Evolutionary conservation across 2,113 vertebrate genomes (phyloP).

Genomic region (Poeciliopsis retropinna): DNA sequence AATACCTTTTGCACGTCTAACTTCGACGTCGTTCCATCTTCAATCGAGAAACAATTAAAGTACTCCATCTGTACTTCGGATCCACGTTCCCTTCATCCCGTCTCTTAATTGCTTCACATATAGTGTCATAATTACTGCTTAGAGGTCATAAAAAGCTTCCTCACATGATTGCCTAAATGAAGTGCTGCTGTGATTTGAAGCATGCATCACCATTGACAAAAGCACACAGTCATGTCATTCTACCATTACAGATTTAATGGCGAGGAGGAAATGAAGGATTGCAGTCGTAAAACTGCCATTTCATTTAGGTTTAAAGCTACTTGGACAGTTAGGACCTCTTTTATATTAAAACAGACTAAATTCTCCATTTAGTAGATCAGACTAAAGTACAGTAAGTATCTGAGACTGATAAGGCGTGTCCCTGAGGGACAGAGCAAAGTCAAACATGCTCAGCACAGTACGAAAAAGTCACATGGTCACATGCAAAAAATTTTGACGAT

Average conservation of each 20-base stretch:
- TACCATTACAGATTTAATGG: conserved; percentile 35
- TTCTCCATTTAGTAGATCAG: conserved; percentile 13
- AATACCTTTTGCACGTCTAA: conserved; percentile 26
- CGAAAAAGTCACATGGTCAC: background rate
- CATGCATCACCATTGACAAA: conserved; percentile 33
- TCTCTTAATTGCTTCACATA: conserved; percentile 41
- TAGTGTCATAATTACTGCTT: conserved; percentile 51
- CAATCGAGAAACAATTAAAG: conserved; percentile 56
- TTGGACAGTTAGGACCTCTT: background rate
- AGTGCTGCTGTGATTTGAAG: conserved; percentile 19
- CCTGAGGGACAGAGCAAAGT: conserved; percentile 49
- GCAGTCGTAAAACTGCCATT: background rate
- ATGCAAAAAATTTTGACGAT: background rate
- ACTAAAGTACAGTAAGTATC: conserved; percentile 37
- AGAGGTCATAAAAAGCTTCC: conserved; percentile 25
- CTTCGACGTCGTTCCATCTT: conserved; percentile 33
- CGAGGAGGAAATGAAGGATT: background rate
- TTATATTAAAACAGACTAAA: background rate
- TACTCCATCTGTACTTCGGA: conserved; percentile 37
- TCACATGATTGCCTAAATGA: conserved; percentile 17
- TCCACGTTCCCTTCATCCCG: conserved; percentile 2
- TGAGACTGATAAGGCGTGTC: conserved; percentile 46
- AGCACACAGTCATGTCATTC: conserved; percentile 21
- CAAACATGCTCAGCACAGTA: conserved; percentile 6
- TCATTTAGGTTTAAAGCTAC: background rate